Percentiles rank a stretch among this genome's conserved stretches.
Evolutionary conservation across 2,113 vertebrate species (phyloP).

Genomic region (Lagenorhynchus albirostris): DNA sequence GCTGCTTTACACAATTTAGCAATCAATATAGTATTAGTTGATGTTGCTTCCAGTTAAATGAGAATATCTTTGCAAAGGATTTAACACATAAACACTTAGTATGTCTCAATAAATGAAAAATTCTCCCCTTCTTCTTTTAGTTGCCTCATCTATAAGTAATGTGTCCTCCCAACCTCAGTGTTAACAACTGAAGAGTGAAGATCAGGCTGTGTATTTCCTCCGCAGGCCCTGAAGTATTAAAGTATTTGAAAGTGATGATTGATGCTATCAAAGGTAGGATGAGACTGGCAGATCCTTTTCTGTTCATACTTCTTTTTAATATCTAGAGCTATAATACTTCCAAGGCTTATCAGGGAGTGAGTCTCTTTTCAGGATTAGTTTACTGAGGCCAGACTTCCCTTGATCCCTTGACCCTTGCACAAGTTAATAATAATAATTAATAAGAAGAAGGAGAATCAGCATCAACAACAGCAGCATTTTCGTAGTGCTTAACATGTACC

Average conservation of each 20-base stretch:
- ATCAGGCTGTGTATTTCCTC: background rate
- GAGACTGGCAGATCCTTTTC: background rate
- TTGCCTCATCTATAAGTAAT: background rate
- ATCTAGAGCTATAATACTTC: background rate
- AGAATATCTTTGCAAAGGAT: slow-evolving; percentile 6
- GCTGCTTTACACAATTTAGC: background rate
- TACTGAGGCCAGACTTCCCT: background rate
- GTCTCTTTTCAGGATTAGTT: background rate
- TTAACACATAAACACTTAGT: background rate
- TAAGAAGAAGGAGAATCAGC: fast-evolving
- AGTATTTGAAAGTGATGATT: background rate
- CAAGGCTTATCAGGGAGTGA: background rate
- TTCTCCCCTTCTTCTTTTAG: background rate
- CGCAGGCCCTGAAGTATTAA: background rate
- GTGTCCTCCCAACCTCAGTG: background rate
- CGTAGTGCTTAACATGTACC: background rate
- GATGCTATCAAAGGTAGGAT: background rate
- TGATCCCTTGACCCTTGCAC: background rate
- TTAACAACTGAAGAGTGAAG: background rate
- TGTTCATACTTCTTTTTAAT: background rate
- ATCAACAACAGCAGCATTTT: background rate
- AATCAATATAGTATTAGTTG: background rate
- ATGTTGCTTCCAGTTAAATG: background rate
- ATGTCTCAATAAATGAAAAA: background rate
- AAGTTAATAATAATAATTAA: background rate